Percentiles rank a stretch among this genome's conserved stretches.
These are phyloP conservation scores for Dendropsophus ebraccatus DNA, from an alignment of 2,113 vertebrate species.

Conservation along the genomic window DNA sequence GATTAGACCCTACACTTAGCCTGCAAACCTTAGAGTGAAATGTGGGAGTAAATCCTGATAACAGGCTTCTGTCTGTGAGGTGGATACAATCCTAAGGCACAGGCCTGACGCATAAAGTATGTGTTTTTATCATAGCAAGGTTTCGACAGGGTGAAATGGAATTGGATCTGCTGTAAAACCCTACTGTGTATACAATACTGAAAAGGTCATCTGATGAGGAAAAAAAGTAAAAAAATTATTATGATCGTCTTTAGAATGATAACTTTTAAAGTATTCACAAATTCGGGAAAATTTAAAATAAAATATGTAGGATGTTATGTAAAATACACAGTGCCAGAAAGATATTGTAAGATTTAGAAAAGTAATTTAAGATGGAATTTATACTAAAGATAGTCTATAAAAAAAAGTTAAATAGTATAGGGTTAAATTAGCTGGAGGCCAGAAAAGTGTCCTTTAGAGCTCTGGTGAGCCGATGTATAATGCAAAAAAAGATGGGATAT, in stretches of 20 bases:
- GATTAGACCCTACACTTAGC: slow-evolving; percentile 68
- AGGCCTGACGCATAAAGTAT: background rate
- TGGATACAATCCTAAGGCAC: slow-evolving; percentile 49
- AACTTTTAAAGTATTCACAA: too few relatives aligned
- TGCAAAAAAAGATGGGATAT: too few relatives aligned
- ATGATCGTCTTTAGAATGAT: background rate
- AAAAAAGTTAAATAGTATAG: too few relatives aligned
- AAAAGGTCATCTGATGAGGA: background rate
- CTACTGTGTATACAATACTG: background rate
- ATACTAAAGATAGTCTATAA: too few relatives aligned
- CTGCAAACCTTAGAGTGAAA: slow-evolving; percentile 66
- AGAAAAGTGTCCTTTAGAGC: too few relatives aligned
- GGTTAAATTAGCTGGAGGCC: too few relatives aligned
- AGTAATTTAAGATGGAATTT: too few relatives aligned
- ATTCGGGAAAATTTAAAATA: too few relatives aligned
- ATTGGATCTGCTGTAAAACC: background rate
- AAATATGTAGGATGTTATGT: too few relatives aligned
- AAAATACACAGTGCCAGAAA: too few relatives aligned
- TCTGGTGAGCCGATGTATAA: too few relatives aligned
- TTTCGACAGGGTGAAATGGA: background rate
- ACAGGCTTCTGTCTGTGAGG: slow-evolving; percentile 68
- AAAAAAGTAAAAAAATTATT: background rate
- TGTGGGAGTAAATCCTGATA: slow-evolving; percentile 72
- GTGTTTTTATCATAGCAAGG: background rate
- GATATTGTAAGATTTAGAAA: too few relatives aligned